Base-by-base conservation (phyloP, 2,888 invertebrate species). In the Pachycephus smyrnensis region DNA sequence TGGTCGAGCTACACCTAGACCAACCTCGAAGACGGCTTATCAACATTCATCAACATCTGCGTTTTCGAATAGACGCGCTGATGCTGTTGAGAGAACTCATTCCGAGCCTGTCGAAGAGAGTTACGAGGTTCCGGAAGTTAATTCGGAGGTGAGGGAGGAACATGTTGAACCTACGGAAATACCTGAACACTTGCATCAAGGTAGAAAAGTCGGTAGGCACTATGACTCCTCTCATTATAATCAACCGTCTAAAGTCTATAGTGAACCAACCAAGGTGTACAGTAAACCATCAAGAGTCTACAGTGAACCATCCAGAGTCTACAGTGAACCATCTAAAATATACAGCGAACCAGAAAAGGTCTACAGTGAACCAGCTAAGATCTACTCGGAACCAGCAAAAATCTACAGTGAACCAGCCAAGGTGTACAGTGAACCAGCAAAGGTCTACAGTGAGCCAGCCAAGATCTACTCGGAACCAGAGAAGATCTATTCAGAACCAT, bases 291-390 rank as follows among this genome's bases (percentile, higher is more conserved):
- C 92, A 30, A 73, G 76, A 79, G 75, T 83, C 23, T 86, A 84
- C 73, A 82, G 82, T 15, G 87, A 88, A 77, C 88, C 90, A 6
- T 85, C 88, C 12, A 93, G 93, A 86, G 87, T 93, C 77, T 94
- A 93, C 86, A 85, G 89, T 1, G 91, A 91, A 83, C 90, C 91
- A 23, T 88, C 91, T 0, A 91, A 90, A 76, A 84, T 90, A 1
- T 94, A 94, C 83, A 90, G 92, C 55, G 92, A 92, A 76, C 93
- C 93, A 0, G 92, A 92, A 11, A 93, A 93, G 81, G 88, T 93
- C 31, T 94, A 94, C 85, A 93, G 94, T 30, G 94, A 94, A 86
- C 95, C 95, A 0, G 93, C 94, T 1, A 94, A 94, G 86, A 92
- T 94, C 31, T 94, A 94, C 84, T 92, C 93, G 15, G 93, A 93